Conservation (phyloP, 2,113 vertebrate genomes). For the Oreochromis aureus region DNA sequence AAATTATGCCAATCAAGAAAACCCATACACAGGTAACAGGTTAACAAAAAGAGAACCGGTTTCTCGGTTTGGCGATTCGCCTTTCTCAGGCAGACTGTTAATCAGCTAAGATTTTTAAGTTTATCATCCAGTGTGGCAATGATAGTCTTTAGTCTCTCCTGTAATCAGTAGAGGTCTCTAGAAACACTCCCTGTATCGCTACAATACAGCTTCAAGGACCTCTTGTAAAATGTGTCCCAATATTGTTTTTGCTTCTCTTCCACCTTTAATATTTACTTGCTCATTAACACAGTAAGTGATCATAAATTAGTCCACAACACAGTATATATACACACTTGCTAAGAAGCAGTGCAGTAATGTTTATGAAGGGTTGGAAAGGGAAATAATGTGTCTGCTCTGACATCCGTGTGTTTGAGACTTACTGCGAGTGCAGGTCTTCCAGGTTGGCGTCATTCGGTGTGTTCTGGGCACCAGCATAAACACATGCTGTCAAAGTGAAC, state of each 20-base stretch:
- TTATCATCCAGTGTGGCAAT: background rate
- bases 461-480: slow-evolving; percentile 20
- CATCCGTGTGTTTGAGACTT: slow-evolving; percentile 25
- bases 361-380: background rate
- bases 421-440: slow-evolving; percentile 66
- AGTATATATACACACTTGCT: background rate
- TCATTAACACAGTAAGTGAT: background rate
- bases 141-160: background rate
- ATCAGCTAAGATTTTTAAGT: background rate
- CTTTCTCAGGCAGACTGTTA: background rate
- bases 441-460: slow-evolving; percentile 36
- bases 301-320: background rate
- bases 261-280: background rate
- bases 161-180: background rate
- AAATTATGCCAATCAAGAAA: background rate
- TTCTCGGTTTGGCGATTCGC: accelerated
- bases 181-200: background rate
- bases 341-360: background rate
- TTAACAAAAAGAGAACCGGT: background rate
- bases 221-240: background rate
- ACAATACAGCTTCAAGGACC: accelerated
- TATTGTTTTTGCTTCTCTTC: background rate
- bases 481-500: slow-evolving; percentile 29
- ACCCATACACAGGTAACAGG: background rate
- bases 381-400: background rate